phyloP scores from a whole-genome alignment of 2,113 vertebrate species.

The Lanius collurio region DNA sequence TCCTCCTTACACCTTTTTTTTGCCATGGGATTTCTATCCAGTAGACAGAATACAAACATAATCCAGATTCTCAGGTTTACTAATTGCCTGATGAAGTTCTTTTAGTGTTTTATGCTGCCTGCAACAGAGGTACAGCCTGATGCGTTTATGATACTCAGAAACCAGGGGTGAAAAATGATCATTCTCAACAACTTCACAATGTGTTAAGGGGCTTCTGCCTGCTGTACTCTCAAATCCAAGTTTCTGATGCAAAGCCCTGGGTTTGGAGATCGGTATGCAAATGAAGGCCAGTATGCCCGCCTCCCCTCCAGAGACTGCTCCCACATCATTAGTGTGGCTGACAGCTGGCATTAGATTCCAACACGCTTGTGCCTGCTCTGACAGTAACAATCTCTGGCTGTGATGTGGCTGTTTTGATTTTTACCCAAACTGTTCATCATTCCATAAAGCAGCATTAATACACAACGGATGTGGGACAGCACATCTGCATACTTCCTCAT shows the following conservation, averaged over 20 bases:
- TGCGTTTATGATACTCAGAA: background rate
- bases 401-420: background rate
- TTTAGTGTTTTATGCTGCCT: background rate
- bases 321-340: background rate
- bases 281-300: fast-evolving
- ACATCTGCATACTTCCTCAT: background rate
- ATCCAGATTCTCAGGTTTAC: background rate
- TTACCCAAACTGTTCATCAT: background rate
- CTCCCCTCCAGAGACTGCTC: background rate
- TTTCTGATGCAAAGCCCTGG: background rate
- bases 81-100: background rate
- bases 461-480: background rate
- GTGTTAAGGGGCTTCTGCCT: background rate
- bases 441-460: background rate
- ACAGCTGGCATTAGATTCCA: background rate
- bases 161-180: background rate
- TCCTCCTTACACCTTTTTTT: background rate
- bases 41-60: background rate
- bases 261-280: background rate
- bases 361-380: background rate
- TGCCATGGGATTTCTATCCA: background rate
- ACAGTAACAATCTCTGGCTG: background rate
- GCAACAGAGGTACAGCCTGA: background rate
- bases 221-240: background rate
- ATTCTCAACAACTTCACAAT: background rate